phyloP scores from a whole-genome alignment of 1,140 invertebrate species.

The Megalopta genalis region DNA sequence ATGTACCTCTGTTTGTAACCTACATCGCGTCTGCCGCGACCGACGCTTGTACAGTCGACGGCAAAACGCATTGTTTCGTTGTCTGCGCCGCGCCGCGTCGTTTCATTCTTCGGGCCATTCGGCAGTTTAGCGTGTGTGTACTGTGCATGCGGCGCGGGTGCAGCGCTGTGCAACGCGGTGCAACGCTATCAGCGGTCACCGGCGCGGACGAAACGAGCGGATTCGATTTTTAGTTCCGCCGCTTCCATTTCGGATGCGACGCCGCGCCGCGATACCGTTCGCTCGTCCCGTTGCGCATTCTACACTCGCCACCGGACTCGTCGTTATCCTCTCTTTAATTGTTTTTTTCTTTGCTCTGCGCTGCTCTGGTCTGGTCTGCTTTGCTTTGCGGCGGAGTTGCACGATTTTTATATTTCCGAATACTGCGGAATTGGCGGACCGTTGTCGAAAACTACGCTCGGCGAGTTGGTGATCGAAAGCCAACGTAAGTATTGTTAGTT shows the following conservation, averaged over 20 bases:
- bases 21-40: slow-evolving; percentile 66
- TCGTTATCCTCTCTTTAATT: background rate
- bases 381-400: too few species aligned
- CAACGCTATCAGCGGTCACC: slow-evolving; percentile 1
- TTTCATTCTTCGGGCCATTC: background rate
- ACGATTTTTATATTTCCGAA: too few species aligned
- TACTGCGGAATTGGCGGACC: too few species aligned
- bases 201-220: background rate
- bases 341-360: background rate
- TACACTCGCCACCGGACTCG: too few species aligned
- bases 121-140: too few species aligned
- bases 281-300: background rate
- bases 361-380: too few species aligned
- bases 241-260: slow-evolving; percentile 9
- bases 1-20: slow-evolving; percentile 76
- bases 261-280: background rate
- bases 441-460: too few species aligned
- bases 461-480: too few species aligned
- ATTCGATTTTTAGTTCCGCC: slow-evolving; percentile 30
- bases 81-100: background rate
- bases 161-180: background rate
- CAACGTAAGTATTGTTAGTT: too few species aligned
- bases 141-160: too few species aligned
- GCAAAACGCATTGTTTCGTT: slow-evolving; percentile 52
- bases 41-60: slow-evolving; percentile 64